Percentiles rank a stretch among this genome's conserved stretches.
phyloP scores from a whole-genome alignment of 2,797 vertebrate genomes.

The Margarornis squamiger region DNA sequence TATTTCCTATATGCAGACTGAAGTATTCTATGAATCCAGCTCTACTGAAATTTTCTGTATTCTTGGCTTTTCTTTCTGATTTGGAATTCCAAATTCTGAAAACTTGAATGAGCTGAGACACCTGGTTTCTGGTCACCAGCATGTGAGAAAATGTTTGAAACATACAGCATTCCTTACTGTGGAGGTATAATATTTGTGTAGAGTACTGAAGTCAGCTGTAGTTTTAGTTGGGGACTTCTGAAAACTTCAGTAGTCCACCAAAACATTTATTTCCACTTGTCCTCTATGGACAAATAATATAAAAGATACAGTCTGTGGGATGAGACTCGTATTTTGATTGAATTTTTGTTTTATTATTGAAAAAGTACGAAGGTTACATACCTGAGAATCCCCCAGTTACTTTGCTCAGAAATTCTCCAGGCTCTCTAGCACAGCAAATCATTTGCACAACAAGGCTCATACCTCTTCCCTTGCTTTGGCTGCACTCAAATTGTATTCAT shows the following conservation, averaged over 20 bases:
- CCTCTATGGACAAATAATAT: background rate
- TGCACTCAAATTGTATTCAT: background rate
- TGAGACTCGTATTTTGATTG: background rate
- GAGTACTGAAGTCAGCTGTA: background rate
- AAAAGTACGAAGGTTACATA: background rate
- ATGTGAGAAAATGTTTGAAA: background rate
- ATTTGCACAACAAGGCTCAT: background rate
- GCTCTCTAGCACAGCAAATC: background rate
- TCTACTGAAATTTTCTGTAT: background rate
- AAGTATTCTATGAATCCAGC: background rate
- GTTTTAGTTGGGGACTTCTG: background rate
- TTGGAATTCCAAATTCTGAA: background rate
- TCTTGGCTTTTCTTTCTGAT: background rate
- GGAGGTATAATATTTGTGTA: background rate
- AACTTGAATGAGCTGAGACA: background rate
- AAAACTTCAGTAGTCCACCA: background rate
- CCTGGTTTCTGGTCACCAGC: background rate
- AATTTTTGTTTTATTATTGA: background rate
- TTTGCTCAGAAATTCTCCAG: background rate
- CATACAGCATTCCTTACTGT: background rate
- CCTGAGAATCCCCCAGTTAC: background rate
- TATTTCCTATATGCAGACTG: background rate
- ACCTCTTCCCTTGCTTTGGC: background rate
- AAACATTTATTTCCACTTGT: background rate
- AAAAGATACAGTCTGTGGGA: background rate